Percentiles rank a stretch among this genome's conserved stretches.
Conservation (phyloP, 1,140 invertebrate genomes). For the Chlorops oryzae region DNA sequence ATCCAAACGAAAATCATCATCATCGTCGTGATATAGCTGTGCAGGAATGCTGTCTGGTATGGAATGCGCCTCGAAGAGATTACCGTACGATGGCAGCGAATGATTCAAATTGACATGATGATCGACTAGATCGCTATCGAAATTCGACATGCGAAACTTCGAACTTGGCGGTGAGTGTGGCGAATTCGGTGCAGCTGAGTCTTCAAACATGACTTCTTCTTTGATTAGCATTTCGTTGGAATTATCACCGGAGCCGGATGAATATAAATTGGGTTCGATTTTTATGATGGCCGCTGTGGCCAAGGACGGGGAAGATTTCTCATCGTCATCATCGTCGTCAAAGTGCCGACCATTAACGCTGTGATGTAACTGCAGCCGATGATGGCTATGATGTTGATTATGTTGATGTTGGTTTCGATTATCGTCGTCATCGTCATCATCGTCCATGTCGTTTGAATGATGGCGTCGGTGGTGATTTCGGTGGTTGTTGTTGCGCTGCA, state of each 20-base stretch:
- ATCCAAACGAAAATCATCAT: slow-evolving; percentile 43
- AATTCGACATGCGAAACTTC: slow-evolving; percentile 44
- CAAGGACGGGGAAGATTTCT: slow-evolving; percentile 46
- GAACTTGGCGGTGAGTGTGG: slow-evolving; percentile 39
- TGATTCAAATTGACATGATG: slow-evolving; percentile 42
- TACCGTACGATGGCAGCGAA: slow-evolving; percentile 39
- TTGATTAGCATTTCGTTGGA: slow-evolving; percentile 46
- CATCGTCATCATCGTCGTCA: slow-evolving; percentile 44
- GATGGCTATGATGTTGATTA: slow-evolving; percentile 10
- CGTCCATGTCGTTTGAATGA: slow-evolving; percentile 40
- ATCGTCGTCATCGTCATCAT: slow-evolving; percentile 39
- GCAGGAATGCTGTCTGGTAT: slow-evolving; percentile 45
- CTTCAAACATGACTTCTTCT: slow-evolving; percentile 42
- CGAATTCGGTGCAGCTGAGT: slow-evolving; percentile 36
- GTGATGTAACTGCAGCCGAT: slow-evolving; percentile 18
- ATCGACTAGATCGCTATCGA: slow-evolving; percentile 40
- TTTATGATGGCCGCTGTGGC: slow-evolving; percentile 43
- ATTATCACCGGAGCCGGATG: slow-evolving; percentile 41
- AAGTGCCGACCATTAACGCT: slow-evolving; percentile 29
- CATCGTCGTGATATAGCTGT: slow-evolving; percentile 42
- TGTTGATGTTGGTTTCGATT: slow-evolving; percentile 22
- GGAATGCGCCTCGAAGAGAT: slow-evolving; percentile 43
- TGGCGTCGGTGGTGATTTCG: slow-evolving; percentile 46
- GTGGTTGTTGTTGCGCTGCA: slow-evolving; percentile 44
- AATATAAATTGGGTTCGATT: slow-evolving; percentile 44